phyloP scores from a whole-genome alignment of 2,888 invertebrate genomes.

The Drosophila diplacantha region DNA sequence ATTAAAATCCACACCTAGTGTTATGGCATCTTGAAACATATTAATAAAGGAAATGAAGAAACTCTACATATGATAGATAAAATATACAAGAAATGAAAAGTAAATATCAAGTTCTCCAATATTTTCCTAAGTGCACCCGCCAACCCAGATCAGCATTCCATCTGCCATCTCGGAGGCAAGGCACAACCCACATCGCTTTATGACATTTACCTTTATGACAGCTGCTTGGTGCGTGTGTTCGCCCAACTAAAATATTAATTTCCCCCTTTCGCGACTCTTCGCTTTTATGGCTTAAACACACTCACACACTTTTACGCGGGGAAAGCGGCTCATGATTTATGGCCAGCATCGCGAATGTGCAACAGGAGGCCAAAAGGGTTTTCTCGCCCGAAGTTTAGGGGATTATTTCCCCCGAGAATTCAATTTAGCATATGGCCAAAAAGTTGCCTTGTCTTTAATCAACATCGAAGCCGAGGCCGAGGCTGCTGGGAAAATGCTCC shows the following conservation, averaged over 20 bases:
- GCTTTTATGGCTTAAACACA: constrained; percentile 41
- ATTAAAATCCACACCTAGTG: background rate
- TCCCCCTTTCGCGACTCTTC: constrained; percentile 47
- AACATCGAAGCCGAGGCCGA: constrained; percentile 18
- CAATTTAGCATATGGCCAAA: constrained; percentile 35
- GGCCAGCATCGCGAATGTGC: constrained; percentile 25
- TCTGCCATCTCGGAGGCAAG: constrained; percentile 9
- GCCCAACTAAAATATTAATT: constrained; percentile 68
- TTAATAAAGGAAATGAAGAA: background rate
- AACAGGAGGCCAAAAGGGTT: constrained; percentile 25
- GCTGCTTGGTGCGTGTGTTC: constrained; percentile 49
- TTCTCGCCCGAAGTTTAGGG: background rate
- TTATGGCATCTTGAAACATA: background rate
- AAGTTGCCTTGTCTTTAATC: constrained; percentile 28
- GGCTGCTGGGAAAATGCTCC: background rate
- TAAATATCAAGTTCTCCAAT: accelerated
- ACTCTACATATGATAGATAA: background rate
- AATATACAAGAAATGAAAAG: background rate
- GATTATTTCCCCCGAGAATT: constrained; percentile 16
- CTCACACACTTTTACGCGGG: background rate
- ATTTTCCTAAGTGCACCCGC: background rate
- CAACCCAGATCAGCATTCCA: constrained; percentile 24
- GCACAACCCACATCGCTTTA: constrained; percentile 52
- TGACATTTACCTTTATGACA: constrained; percentile 70
- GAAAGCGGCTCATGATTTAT: constrained; percentile 56